Conservation (phyloP, 2,888 invertebrate genomes). For the Drosophila crucigera region DNA sequence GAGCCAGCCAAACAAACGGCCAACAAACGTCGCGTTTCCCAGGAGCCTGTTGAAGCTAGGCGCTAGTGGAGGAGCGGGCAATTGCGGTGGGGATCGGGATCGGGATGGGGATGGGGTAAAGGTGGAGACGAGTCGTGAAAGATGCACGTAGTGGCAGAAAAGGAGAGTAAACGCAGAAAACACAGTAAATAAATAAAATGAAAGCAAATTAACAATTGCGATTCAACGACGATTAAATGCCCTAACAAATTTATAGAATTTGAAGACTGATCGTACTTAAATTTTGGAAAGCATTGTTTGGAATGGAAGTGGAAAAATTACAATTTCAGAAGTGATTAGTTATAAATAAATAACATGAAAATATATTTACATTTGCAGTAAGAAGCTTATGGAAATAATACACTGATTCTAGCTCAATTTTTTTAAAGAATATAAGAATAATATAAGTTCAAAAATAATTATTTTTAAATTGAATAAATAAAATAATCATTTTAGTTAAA, state of each 20-base stretch:
- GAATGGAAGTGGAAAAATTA: too few relatives aligned
- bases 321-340: not conserved
- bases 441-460: too few relatives aligned
- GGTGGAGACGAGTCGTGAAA: conserved; percentile 11
- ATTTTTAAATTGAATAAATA: too few relatives aligned
- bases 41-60: conserved; percentile 6
- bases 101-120: not conserved
- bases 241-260: not conserved
- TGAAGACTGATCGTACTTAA: too few relatives aligned
- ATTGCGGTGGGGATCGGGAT: too few relatives aligned
- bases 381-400: too few relatives aligned
- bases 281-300: not conserved
- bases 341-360: not conserved
- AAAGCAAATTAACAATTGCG: not conserved
- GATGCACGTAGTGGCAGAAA: conserved; percentile 68
- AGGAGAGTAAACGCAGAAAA: conserved; percentile 72
- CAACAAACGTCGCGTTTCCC: conserved; percentile 42
- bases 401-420: too few relatives aligned
- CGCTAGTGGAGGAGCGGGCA: not conserved
- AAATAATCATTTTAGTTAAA: too few relatives aligned
- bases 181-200: conserved; percentile 70
- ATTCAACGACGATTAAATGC: not conserved
- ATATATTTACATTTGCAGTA: not conserved
- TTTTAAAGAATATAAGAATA: too few relatives aligned
- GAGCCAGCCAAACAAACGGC: conserved; percentile 56